Conservation (phyloP, 2,113 vertebrate species). For the Tragulus kanchil region DNA sequence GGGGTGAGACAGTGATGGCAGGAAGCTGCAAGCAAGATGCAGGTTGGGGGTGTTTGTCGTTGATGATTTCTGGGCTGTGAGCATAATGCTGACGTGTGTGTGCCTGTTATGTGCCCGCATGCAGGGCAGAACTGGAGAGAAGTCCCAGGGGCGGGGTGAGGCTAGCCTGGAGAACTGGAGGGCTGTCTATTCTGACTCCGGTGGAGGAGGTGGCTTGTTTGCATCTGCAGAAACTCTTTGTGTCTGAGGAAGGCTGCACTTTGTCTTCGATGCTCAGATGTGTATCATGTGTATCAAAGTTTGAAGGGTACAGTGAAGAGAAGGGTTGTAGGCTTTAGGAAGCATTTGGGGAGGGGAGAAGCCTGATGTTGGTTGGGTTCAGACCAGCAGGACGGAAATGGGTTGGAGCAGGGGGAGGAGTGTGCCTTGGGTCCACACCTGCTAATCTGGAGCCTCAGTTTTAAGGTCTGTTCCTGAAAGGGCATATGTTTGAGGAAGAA, state of each 20-base stretch:
- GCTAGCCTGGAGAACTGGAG: neutral
- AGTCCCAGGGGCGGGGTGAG: neutral
- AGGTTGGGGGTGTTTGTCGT: neutral
- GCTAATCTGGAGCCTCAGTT: neutral
- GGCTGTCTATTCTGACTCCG: neutral
- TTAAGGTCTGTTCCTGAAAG: neutral
- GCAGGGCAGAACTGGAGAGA: neutral
- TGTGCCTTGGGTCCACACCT: neutral
- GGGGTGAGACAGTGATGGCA: neutral
- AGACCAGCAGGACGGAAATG: neutral
- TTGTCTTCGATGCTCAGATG: neutral
- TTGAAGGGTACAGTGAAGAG: neutral
- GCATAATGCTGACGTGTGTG: neutral
- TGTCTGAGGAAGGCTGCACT: neutral
- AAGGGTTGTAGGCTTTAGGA: neutral
- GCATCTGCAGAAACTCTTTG: conserved; percentile 51
- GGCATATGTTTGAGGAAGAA: neutral
- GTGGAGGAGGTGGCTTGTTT: neutral
- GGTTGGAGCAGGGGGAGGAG: too few relatives aligned
- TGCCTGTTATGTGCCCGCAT: neutral
- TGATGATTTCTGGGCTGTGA: neutral
- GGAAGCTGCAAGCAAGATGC: neutral
- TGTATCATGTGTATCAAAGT: neutral
- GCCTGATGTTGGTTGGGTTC: neutral
- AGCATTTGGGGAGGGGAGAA: neutral